Evolutionary conservation across 1,140 invertebrate genomes (phyloP), one percentile per base, ranked within the genome.

Genomic region (Sycophila sp.): DNA sequence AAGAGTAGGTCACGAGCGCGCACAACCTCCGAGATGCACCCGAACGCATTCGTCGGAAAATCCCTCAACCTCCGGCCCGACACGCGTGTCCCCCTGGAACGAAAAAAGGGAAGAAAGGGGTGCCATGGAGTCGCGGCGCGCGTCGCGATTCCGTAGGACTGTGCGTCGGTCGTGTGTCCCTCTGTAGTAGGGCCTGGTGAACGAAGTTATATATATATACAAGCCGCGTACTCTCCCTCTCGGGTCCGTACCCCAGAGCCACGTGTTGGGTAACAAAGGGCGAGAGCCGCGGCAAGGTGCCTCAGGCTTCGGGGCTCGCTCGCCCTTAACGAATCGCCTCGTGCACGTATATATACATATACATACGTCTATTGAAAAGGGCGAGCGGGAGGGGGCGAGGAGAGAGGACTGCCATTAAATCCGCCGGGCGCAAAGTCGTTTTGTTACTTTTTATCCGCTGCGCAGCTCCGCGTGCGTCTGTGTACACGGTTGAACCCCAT

Each of bases 181-280:
- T 42, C 51, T 55, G 26, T 6, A 8, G 26, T n/a, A n/a, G n/a
- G n/a, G n/a, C n/a, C n/a, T 30, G 51, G 8, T 55, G 28, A 15
- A 42, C n/a, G n/a, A 3, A 15, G 4, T 15, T 42, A 42, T 6
- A 42, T n/a, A 42, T 42, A 42, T 42, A 42, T 15, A 6, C n/a
- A 19, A 22, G 19, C 38, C 32, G 6, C 40, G 32, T 17, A 17
- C 51, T 64, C 24, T 4, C 22, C 17, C 22, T 13, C 22, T n/a
- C 1, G 32, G n/a, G 2, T 24, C 58, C 51, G 45, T 65, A 76
- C 73, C 76, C 73, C 74, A 45, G 63, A 75, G 83, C 82, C 83
- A 85, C 84, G 83, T 83, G 84, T 85, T 82, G 75, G 69, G 66
- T 72, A 79, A 86, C 81, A 84, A 84, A 79, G 79, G n/a, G 45